Evolutionary conservation across 2,797 vertebrate genomes (phyloP).

Genomic region (Phataginus tetradactyla): DNA sequence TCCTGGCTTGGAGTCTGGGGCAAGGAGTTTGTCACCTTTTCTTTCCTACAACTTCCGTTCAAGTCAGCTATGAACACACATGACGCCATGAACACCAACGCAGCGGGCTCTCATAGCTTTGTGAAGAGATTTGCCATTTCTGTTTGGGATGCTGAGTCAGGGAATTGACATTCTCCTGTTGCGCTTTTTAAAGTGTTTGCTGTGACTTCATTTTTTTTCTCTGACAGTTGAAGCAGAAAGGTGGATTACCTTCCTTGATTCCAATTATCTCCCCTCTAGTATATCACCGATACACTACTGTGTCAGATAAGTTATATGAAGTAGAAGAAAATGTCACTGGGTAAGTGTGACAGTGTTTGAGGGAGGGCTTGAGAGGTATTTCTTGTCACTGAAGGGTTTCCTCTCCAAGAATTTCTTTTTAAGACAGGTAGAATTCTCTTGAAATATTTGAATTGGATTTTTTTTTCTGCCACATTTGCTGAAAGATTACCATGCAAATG

Average conservation of each 20-base stretch:
- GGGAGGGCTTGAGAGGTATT: constrained; percentile 65
- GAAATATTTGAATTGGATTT: constrained; percentile 32
- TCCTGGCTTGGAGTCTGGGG: background rate
- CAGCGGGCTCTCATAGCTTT: constrained; percentile 38
- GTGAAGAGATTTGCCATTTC: constrained; percentile 48
- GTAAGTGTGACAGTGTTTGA: constrained; percentile 65
- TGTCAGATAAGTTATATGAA: constrained; percentile 76
- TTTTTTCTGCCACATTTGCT: constrained; percentile 48
- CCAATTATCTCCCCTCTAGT: constrained; percentile 64
- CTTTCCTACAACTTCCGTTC: background rate
- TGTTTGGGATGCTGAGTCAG: constrained; percentile 73
- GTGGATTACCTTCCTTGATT: constrained; percentile 80
- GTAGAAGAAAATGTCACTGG: constrained; percentile 73
- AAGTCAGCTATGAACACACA: background rate
- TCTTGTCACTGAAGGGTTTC: constrained; percentile 52
- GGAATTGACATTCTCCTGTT: constrained; percentile 71
- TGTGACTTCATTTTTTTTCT: constrained; percentile 63
- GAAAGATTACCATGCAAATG: constrained; percentile 49
- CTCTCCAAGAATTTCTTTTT: constrained; percentile 5
- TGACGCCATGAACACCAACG: background rate
- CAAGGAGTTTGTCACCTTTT: background rate
- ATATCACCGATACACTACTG: constrained; percentile 64
- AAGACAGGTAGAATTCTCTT: constrained; percentile 31
- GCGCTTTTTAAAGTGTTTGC: constrained; percentile 76
- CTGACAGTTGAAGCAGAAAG: constrained; percentile 73